Base-by-base conservation (phyloP, 2,888 invertebrate species). In the Ochropleura plecta region DNA sequence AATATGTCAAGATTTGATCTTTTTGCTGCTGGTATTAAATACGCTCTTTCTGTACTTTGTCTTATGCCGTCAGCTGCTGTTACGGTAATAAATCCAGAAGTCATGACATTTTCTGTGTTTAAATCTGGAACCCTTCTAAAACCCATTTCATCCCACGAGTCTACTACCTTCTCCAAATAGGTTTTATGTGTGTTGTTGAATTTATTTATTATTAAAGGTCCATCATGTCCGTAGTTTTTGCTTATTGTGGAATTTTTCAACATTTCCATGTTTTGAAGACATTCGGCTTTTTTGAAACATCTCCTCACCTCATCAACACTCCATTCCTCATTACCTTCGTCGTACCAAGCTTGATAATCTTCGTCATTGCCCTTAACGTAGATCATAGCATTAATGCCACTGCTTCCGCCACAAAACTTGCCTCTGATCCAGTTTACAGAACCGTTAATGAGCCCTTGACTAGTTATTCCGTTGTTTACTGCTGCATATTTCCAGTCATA, bases 401-500 rank as follows among this genome's bases (percentile, higher is more conserved):
- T 97, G 1, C 95, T 92, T 0, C 97, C 97, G 48, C 97, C 97
- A 77, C 97, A 91, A 90, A 97, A 94, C 88, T 97, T 97, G 0
- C 97, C 98, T 70, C 97, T 93, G 7, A 97, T 96, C 97, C 97
- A 97, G 1, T 81, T 85, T 10, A 93, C 91, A 53, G 90, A 76
- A 67, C 91, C 89, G 75, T 91, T 88, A 69, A 89, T 86, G 42
- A 93, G 94, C 97, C 98, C 98, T 88, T 98, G 94, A 91, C 98
- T 98, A 1, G 97, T 97, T 65, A 96, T 97, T 42, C 97, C 97
- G 89, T 98, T 97, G 0, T 98, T 98, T 87, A 98, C 98, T 0
- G 98, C 98, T 91, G 97, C 97, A 71, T 98, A 93, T 89, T 89
- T 64, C 18, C 90, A 95, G 88, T 97, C 71, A 63, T 73, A 87